Base-by-base conservation (phyloP, 2,888 invertebrate genomes). In the Melanophora roralis region DNA sequence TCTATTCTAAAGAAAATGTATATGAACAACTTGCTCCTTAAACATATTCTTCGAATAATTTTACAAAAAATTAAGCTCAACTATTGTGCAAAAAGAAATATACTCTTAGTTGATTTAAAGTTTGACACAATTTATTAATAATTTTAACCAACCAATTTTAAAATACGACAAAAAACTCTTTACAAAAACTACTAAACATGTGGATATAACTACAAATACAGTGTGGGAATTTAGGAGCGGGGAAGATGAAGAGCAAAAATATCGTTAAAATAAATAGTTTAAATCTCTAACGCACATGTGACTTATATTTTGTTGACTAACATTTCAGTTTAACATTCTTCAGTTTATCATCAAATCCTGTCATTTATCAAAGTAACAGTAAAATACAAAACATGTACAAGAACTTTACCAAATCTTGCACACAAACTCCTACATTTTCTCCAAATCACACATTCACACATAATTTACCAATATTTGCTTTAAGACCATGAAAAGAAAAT, bases 251-350 rank as follows among this genome's bases (percentile, higher is more conserved):
- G 55, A 65, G 23, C 64, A 45, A 64, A 55, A 59, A 53, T 80
- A 76, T 80, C 80, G 80, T 80, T 80, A 80, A 80, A 80, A 80
- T 80, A 80, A 80, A 80, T 80, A 80, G 80, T 80, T 80, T 72
- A 80, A 80, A 80, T 80, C 80, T 80, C 76, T 59, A 76, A 76
- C 80, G 72, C 80, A 80, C 72, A 80, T 80, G 80, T 76, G 80
- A 80, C 80, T 80, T 74, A 65, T 73, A 62, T 34, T 76, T 68
- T 59, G 76, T 76, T 80, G 76, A 80, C 72, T 76, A 76, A 76
- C 62, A 76, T 72, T 77, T 80, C 64, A 76, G 67, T 80, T 72
- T 64, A 80, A 80, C 27, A 27, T 72, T 80, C 80, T 80, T 73
- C 76, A 76, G 80, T 80, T 80, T 76, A 80, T 80, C 80, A 80